These are phyloP conservation scores for Neopelma chrysocephalum DNA, from an alignment of 2,797 vertebrate genomes.

Conservation along the genomic window DNA sequence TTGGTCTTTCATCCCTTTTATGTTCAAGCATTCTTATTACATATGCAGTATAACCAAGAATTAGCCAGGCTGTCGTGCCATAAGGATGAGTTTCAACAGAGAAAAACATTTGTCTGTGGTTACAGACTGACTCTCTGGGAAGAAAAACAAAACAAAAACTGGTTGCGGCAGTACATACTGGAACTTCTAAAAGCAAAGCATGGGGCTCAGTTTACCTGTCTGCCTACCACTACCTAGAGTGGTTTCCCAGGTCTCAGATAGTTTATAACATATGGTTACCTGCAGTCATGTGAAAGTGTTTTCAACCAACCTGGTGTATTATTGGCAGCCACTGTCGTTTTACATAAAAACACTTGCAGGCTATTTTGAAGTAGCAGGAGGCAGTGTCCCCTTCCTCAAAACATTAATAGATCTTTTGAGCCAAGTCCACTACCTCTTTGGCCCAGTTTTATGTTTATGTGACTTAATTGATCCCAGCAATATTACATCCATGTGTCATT, in stretches of 20 bases:
- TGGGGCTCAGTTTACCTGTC: constrained; percentile 66
- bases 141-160: constrained; percentile 66
- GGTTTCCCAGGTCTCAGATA: constrained; percentile 54
- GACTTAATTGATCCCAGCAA: background rate
- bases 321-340: constrained; percentile 24
- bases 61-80: constrained; percentile 54
- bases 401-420: background rate
- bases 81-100: constrained; percentile 68
- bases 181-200: constrained; percentile 66
- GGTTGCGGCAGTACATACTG: constrained; percentile 57
- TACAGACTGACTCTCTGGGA: constrained; percentile 68
- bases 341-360: background rate
- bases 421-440: background rate
- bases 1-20: constrained; percentile 58
- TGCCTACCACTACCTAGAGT: constrained; percentile 65
- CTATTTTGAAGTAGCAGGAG: constrained; percentile 10
- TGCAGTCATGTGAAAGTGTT: constrained; percentile 52
- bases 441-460: background rate
- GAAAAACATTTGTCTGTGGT: constrained; percentile 74
- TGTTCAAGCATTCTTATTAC: constrained; percentile 48
- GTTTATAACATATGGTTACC: constrained; percentile 30
- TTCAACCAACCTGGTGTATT: constrained; percentile 10
- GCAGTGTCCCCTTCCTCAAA: background rate
- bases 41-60: constrained; percentile 1
- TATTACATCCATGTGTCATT: background rate